phyloP scores from a whole-genome alignment of 2,797 vertebrate species.

The Limosa lapponica region DNA sequence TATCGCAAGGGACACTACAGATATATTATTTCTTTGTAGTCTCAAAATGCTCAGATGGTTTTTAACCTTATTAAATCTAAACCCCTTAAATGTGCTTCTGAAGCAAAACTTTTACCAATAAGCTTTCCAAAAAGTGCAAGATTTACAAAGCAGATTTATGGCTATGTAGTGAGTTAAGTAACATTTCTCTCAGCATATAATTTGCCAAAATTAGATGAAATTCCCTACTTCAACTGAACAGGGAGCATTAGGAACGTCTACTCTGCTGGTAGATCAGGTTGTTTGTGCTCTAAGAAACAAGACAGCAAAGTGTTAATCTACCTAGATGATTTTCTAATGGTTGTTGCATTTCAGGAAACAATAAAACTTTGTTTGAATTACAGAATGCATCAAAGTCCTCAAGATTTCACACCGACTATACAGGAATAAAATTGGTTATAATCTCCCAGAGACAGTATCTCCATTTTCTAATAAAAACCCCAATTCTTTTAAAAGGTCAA shows the following conservation, averaged over 20 bases:
- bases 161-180: background rate
- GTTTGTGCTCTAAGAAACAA: background rate
- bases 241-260: background rate
- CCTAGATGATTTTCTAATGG: background rate
- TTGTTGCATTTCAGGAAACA: background rate
- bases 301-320: background rate
- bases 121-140: conserved; percentile 38
- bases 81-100: conserved; percentile 46
- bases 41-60: conserved; percentile 51
- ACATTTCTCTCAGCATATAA: background rate
- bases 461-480: background rate
- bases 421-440: background rate
- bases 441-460: background rate
- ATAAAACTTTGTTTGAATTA: conserved; percentile 22
- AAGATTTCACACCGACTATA: background rate
- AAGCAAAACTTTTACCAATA: conserved; percentile 64
- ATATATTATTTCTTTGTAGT: conserved; percentile 63
- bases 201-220: conserved; percentile 50
- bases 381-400: background rate
- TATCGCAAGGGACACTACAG: conserved; percentile 56
- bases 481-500: background rate
- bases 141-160: conserved; percentile 51
- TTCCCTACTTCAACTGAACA: background rate
- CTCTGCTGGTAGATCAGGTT: background rate
- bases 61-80: conserved; percentile 67